phyloP scores from a whole-genome alignment of 2,797 vertebrate genomes.

The Podargus strigoides region DNA sequence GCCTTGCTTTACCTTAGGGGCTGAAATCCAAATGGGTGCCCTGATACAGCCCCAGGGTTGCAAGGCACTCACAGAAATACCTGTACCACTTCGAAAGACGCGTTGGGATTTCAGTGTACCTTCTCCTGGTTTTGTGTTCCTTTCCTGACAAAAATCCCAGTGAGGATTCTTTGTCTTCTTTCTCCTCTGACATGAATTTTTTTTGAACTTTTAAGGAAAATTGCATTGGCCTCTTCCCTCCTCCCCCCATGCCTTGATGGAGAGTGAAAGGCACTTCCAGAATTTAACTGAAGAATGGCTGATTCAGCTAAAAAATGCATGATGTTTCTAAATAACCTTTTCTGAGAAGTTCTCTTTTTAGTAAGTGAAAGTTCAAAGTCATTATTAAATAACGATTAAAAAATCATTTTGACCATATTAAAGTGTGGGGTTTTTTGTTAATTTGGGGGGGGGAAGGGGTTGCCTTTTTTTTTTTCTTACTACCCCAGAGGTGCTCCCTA shows the following conservation, averaged over 20 bases:
- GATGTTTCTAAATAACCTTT: not conserved
- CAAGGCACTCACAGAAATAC: not conserved
- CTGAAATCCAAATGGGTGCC: not conserved
- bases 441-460: too few relatives aligned
- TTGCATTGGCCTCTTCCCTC: not conserved
- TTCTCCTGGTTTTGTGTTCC: not conserved
- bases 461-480: not conserved
- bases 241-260: fast-evolving
- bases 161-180: not conserved
- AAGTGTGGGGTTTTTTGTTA: not conserved
- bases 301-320: not conserved
- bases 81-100: not conserved
- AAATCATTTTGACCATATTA: not conserved
- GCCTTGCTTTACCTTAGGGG: not conserved
- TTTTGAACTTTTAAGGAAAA: not conserved
- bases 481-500: not conserved
- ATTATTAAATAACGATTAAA: not conserved
- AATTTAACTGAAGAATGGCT: not conserved
- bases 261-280: not conserved
- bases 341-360: not conserved
- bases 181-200: not conserved
- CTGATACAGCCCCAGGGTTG: not conserved
- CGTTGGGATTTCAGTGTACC: not conserved
- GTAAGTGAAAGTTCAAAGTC: not conserved
- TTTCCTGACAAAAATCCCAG: not conserved